Evolutionary conservation across 2,888 invertebrate species (phyloP).

Genomic region (Netelia fuscicornis): DNA sequence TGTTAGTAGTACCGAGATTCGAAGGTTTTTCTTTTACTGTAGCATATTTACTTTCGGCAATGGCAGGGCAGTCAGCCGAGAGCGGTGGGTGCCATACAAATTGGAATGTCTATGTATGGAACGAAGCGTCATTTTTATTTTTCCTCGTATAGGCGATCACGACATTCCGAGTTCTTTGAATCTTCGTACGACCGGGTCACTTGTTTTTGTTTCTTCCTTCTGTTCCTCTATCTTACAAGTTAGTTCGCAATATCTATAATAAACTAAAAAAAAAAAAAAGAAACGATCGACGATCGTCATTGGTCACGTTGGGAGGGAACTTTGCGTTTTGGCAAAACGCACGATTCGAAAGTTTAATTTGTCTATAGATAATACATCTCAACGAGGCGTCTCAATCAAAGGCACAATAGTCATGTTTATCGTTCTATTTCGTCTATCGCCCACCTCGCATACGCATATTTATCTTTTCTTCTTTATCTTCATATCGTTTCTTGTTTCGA

Average conservation of each 20-base stretch:
- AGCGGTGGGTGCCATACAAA: slow-evolving; percentile 70
- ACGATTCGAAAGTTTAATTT: slow-evolving; percentile 75
- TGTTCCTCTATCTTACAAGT: slow-evolving; percentile 63
- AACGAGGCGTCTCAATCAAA: slow-evolving; percentile 72
- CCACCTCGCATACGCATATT: slow-evolving; percentile 7
- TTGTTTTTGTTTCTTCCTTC: slow-evolving; percentile 59
- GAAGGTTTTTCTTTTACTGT: slow-evolving; percentile 34
- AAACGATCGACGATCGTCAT: slow-evolving; percentile 72
- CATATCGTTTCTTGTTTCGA: neutral
- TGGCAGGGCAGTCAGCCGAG: slow-evolving; percentile 71
- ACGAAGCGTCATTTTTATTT: slow-evolving; percentile 69
- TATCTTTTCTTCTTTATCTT: neutral
- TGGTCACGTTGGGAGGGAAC: slow-evolving; percentile 74
- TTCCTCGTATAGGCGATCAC: neutral
- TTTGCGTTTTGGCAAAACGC: slow-evolving; percentile 71
- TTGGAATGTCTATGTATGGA: slow-evolving; percentile 83
- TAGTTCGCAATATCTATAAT: slow-evolving; percentile 54
- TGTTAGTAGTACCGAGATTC: slow-evolving; percentile 59
- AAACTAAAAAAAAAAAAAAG: slow-evolving; percentile 59
- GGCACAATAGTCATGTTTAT: slow-evolving; percentile 76
- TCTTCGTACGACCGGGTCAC: slow-evolving; percentile 74
- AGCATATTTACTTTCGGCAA: slow-evolving; percentile 72
- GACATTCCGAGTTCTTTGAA: slow-evolving; percentile 71
- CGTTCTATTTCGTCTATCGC: slow-evolving; percentile 26
- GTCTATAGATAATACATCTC: slow-evolving; percentile 66